Percentiles rank a stretch among this genome's conserved stretches.
Conservation (phyloP, 2,797 vertebrate genomes). For the Molossus alvarezi region DNA sequence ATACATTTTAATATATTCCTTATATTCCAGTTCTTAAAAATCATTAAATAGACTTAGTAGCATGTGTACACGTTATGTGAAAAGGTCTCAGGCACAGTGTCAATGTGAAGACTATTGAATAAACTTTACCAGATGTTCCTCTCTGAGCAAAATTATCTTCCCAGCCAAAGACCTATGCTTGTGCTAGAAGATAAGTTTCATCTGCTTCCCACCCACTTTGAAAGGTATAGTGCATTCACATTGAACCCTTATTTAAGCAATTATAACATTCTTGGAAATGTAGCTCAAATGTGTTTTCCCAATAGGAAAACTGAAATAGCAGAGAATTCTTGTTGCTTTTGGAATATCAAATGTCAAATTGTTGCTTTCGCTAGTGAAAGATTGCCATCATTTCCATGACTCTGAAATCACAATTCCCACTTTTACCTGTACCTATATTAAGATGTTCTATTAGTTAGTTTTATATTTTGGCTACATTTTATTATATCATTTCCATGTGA, state of each 20-base stretch:
- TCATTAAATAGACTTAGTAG: constrained; percentile 41
- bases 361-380: constrained; percentile 55
- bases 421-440: not conserved
- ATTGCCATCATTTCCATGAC: not conserved
- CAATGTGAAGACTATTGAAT: not conserved
- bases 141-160: constrained; percentile 16
- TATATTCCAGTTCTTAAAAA: constrained; percentile 47
- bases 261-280: constrained; percentile 50
- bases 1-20: constrained; percentile 22
- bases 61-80: not conserved
- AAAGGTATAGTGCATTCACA: not conserved
- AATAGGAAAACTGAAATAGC: constrained; percentile 56
- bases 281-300: constrained; percentile 44
- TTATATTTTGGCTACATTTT: constrained; percentile 25
- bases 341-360: constrained; percentile 37
- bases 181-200: not conserved
- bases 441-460: not conserved
- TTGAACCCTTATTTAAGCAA: constrained; percentile 21
- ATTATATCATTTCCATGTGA: constrained; percentile 16
- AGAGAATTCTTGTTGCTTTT: constrained; percentile 53
- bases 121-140: constrained; percentile 22
- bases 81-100: not conserved
- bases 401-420: not conserved
- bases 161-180: constrained; percentile 27
- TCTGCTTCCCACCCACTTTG: constrained; percentile 46